Evolutionary conservation across 2,888 invertebrate species (phyloP), one percentile per base, ranked within the genome.

Genomic region (Lingula anatina): DNA sequence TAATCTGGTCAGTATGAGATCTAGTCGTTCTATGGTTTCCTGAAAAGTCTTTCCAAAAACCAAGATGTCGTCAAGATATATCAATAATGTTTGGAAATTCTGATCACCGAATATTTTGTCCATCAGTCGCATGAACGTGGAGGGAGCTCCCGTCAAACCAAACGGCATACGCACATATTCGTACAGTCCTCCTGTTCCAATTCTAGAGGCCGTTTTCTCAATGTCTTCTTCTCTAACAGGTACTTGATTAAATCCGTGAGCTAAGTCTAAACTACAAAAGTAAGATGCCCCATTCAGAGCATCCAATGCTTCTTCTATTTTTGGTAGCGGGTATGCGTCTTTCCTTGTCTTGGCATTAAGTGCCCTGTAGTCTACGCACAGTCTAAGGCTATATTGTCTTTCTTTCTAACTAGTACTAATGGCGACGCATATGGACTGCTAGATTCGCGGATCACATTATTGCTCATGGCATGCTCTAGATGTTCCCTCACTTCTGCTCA

Each of bases 271-370:
- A 15, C 43, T 48, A 18, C 49, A 38, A 37, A 65, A 60, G 25
- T 46, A 53, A 18, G 44, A 46, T 2, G 53, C 47, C 1, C 54
- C 53, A 5, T 39, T 24, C 25, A 64, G 27, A 2, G 42, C 44
- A n/a, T 61, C 53, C 15, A 64, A 44, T 3, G 49, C 41, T 15
- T 61, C 60, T 5, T 60, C 52, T 20, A 66, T 57, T 2, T 47
- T 25, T n/a, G 64, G 57, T 7, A 64, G 42, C 1, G 61, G 61
- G 37, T 54, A 56, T 5, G 42, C 43, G 43, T 65, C 61, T 28
- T 49, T 44, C 3, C 40, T 46, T 23, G 63, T 59, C 7, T 53
- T 28, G 12, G 39, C 20, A 51, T 67, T 64, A 3, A 64, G 27
- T 5, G 21, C 15, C 12, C 57, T 39, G 44, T 47, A 66, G 28